phyloP scores from a whole-genome alignment of 2,797 vertebrate genomes.

The Poeciliopsis presidionis region DNA sequence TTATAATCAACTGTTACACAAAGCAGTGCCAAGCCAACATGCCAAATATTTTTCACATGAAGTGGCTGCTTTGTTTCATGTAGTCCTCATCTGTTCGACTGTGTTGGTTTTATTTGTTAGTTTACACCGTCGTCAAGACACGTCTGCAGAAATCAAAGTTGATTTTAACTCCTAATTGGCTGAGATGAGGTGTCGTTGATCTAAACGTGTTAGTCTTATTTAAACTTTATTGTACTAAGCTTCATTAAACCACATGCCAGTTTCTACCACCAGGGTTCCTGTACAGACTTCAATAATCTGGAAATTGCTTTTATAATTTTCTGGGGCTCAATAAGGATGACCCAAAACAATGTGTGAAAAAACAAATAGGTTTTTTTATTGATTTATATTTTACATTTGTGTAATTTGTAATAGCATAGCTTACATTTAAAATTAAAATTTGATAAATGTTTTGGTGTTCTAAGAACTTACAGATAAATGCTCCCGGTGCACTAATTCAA shows the following conservation, averaged over 20 bases:
- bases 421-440: not conserved
- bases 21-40: slow-evolving; percentile 47
- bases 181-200: not conserved
- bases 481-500: not conserved
- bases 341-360: not conserved
- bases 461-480: not conserved
- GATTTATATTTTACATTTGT: not conserved
- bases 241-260: not conserved
- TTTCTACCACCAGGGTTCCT: not conserved
- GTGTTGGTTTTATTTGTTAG: slow-evolving; percentile 21
- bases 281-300: not conserved
- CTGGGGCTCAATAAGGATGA: not conserved
- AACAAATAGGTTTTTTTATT: not conserved
- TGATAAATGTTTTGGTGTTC: not conserved
- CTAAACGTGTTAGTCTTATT: not conserved
- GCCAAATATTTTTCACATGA: slow-evolving; percentile 46
- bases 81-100: slow-evolving; percentile 12
- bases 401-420: not conserved
- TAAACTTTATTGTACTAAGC: too few species aligned
- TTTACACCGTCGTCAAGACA: slow-evolving; percentile 5
- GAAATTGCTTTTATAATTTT: not conserved
- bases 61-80: slow-evolving; percentile 33
- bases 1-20: slow-evolving; percentile 65
- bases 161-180: not conserved
- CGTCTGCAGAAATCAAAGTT: not conserved